Evolutionary conservation across 2,888 invertebrate species (phyloP), one percentile per base, ranked within the genome.

Genomic region (Caradrina clavipalpis): DNA sequence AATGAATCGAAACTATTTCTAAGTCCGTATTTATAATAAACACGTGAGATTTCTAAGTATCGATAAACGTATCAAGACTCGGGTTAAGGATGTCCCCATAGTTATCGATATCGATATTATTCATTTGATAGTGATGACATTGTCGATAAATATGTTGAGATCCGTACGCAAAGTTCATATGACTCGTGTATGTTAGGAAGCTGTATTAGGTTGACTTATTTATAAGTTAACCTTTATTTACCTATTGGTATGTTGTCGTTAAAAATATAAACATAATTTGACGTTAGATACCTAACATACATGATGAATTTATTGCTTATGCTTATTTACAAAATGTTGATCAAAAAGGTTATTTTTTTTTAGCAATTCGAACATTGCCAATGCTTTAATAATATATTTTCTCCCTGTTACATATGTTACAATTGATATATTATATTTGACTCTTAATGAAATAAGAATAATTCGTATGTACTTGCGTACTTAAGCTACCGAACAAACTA

Each of bases 41-140:
- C 53, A 74, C 57, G 63, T 78, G 78, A 78, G 78, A 78, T 66
- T 78, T 73, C 53, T 61, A 66, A 78, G 74, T 78, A 78, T 78
- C 74, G 47, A 65, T 69, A 74, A 45, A 50, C 13, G 19, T 74
- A 45, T 45, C 5, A 4, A 39, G 17, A 17, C 17, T 60, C 31
- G 15, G 22, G 15, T 47, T 72, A 56, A 17, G 26, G 21, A 53
- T 50, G 42, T 63, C 22, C 1, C 4, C 26, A 45, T 50, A n/a
- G 17, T 57, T 56, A 54, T 50, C 45, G 50, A 73, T 60, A 67
- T 61, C 60, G 22, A 53, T 61, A 45, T 47, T 49, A 53, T 73
- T 68, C 21, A 55, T 73, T 72, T 65, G n/a, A 63, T 47, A 49
- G 19, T 51, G 21, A 56, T 39, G 39, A 45, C 21, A 45, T 0